Evolutionary conservation across 2,888 invertebrate genomes (phyloP).

Genomic region (Gastrophysa polygoni): DNA sequence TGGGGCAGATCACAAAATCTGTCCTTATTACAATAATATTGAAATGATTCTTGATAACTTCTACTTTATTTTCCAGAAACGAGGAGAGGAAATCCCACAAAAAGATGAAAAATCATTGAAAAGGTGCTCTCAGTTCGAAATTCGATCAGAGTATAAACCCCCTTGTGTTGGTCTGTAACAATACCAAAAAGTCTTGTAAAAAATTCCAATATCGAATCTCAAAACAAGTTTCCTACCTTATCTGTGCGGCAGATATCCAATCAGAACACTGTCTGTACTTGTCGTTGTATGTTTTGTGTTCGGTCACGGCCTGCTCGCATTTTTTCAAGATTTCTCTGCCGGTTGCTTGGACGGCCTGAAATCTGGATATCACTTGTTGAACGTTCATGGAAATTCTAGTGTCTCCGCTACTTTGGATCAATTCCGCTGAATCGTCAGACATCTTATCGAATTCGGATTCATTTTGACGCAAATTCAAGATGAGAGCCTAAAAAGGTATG

Average conservation of each 20-base stretch:
- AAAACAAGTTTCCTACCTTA: slow-evolving; percentile 68
- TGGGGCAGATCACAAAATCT: slow-evolving; percentile 41
- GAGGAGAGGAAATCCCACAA: too few species aligned
- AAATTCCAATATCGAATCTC: too few species aligned
- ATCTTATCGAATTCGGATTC: slow-evolving; percentile 87
- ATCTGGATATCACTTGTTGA: slow-evolving; percentile 87
- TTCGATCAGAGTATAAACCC: too few species aligned
- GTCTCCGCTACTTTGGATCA: slow-evolving; percentile 85
- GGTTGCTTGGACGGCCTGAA: slow-evolving; percentile 87
- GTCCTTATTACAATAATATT: too few species aligned
- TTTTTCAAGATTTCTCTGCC: slow-evolving; percentile 90
- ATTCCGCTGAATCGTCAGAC: slow-evolving; percentile 82
- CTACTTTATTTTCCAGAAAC: too few species aligned
- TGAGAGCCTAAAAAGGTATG: slow-evolving; percentile 67
- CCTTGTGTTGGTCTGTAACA: too few species aligned
- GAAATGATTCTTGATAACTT: too few species aligned
- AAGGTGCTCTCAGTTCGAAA: too few species aligned
- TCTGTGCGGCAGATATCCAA: slow-evolving; percentile 78
- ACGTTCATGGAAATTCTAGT: slow-evolving; percentile 85
- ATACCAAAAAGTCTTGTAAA: too few species aligned
- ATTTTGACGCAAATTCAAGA: slow-evolving; percentile 79
- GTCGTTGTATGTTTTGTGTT: slow-evolving; percentile 79
- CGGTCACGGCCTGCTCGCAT: slow-evolving; percentile 85
- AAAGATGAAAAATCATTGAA: too few species aligned
- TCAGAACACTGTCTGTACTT: slow-evolving; percentile 84